Base-by-base conservation (phyloP, 2,888 invertebrate genomes). In the Dolichomitus sp. region DNA sequence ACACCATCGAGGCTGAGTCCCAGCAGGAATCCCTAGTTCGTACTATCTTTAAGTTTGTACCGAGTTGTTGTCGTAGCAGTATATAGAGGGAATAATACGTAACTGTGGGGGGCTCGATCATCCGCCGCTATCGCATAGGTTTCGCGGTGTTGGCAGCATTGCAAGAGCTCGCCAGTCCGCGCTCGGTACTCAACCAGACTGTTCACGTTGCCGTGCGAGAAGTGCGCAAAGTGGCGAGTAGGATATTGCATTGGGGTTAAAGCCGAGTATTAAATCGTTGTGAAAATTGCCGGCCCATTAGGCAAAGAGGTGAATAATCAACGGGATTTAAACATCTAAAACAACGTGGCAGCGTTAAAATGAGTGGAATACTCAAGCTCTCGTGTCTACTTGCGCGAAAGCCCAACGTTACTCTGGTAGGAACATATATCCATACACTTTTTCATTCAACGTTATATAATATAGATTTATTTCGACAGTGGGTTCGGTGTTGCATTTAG, bases 321-420 rank as follows among this genome's bases (percentile, higher is more conserved):
- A 23, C 27, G 54, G 12, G n/a, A 27, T 54, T 54, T 23, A 27
- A 48, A 50, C 9, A 50, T 30, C 37, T 40, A 61, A 30, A 72
- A 70, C 7, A 63, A 73, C 76, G 72, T 82, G 83, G 76, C 80
- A 79, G 48, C 72, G 33, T 61, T 74, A 87, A 79, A 75, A 93
- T 93, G 92, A 93, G 89, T 81, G 89, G 92, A 80, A 86, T 93
- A 83, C 86, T 92, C 84, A 92, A 92, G 87, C 84, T 93, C 54
- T 90, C 92, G 87, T 87, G 88, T 74, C 82, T 90, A 68, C 86
- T 93, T 54, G 88, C 90, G 70, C 91, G 88, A 87, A 90, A 90
- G 69, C 83, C 81, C 33, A 81, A 54, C 81, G 75, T 76, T 33
- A 80, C 88, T 37, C 84, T 90, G 89, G 92, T 91, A 87, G 84